A percentile compares a stretch with the other conserved stretches of the same genome.
These are phyloP conservation scores for Anastatus disparis DNA, from an alignment of 1,140 invertebrate genomes.

Conservation along the genomic window DNA sequence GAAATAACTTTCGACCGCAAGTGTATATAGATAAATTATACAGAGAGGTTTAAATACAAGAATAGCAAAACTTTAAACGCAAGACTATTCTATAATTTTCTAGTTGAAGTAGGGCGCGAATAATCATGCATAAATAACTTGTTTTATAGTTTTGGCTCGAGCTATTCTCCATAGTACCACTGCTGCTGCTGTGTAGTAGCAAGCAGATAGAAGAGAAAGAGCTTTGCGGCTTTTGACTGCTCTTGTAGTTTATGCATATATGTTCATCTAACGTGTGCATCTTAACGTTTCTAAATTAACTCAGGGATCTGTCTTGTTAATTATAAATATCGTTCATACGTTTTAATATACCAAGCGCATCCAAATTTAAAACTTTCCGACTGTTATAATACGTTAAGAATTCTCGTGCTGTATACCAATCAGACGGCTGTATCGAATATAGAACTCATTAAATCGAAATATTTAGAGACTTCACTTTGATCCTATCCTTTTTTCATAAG, in stretches of 20 bases:
- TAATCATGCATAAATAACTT: constrained; percentile 39
- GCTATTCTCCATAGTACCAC: constrained; percentile 13
- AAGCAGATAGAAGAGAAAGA: background rate
- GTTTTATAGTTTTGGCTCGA: constrained; percentile 33
- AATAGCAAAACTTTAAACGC: constrained; percentile 2
- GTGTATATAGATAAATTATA: too few relatives aligned
- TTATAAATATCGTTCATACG: constrained; percentile 40
- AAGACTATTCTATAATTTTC: constrained; percentile 20
- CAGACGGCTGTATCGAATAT: too few relatives aligned
- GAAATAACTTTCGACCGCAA: too few relatives aligned
- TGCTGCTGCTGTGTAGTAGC: background rate
- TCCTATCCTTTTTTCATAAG: too few relatives aligned
- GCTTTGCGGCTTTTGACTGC: constrained; percentile 11
- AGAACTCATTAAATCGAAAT: too few relatives aligned
- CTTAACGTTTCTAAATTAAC: constrained; percentile 31
- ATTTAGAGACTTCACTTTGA: too few relatives aligned
- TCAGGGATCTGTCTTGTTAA: constrained; percentile 27
- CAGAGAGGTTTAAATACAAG: too few relatives aligned
- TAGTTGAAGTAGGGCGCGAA: constrained; percentile 17
- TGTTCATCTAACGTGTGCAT: background rate
- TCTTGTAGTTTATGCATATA: too few relatives aligned
- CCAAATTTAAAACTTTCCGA: too few relatives aligned
- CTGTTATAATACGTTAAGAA: too few relatives aligned
- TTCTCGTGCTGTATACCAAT: too few relatives aligned
- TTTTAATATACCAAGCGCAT: too few relatives aligned